Conservation (phyloP, 2,113 vertebrate genomes). For the Sturnus vulgaris region DNA sequence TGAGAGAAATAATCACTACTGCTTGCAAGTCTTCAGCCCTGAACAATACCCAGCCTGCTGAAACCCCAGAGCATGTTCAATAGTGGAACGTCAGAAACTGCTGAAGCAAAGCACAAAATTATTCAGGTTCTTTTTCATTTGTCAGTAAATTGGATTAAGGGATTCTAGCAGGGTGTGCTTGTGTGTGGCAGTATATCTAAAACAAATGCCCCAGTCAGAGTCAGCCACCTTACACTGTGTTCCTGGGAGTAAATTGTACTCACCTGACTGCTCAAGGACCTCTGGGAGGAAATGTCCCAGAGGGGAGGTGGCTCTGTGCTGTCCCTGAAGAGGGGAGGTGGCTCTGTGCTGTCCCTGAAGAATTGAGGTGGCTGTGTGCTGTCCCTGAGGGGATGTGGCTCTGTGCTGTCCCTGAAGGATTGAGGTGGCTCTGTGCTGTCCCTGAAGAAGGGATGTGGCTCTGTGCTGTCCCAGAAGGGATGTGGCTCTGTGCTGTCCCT, state of each 20-base stretch:
- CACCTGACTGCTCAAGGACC: not conserved
- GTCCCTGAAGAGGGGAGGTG: not conserved
- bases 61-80: not conserved
- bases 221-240: not conserved
- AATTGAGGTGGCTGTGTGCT: no score
- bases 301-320: no score
- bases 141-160: not conserved
- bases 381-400: no score
- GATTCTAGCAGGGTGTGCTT: not conserved
- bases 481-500: not conserved
- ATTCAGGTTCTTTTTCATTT: constrained; percentile 6
- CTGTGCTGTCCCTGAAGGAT: no score
- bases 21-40: not conserved
- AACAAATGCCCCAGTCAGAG: not conserved
- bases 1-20: not conserved
- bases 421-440: not conserved
- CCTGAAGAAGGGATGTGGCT: no score
- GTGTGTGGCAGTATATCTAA: not conserved
- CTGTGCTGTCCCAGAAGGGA: not conserved
- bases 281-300: not conserved
- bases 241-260: not conserved
- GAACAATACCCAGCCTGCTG: not conserved
- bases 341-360: not conserved
- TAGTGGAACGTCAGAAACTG: not conserved
- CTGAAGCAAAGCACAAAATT: not conserved